Base-by-base conservation (phyloP, 1,140 invertebrate species). In the Bombus fervidus region DNA sequence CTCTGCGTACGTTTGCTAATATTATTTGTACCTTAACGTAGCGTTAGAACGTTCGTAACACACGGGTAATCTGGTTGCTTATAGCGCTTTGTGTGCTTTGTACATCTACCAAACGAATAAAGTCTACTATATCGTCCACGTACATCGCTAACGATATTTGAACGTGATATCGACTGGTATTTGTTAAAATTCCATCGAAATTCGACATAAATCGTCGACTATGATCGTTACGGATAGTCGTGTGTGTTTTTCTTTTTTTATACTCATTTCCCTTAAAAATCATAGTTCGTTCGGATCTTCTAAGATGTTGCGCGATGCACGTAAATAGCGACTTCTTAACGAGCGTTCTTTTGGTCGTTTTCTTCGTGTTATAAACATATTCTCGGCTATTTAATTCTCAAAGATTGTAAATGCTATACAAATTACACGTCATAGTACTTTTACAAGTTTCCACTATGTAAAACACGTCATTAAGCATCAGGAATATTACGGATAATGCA, bases 131-230 rank as follows among this genome's bases (percentile, higher is more conserved):
- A 15, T 5, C n/a, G n/a, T 31, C 0, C 18, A 34, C 8, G 8
- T 34, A 34, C 39, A 22, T 28, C 4, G 57, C 22, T 74, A 64
- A 62, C 28, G 80, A 73, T 73, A 81, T 62, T 81, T 34, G 12
- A 81, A 57, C 68, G 31, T 1, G 18, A 53, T 22, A 22, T 53
- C 47, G 47, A 18, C 1, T 0, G 47, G 18, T 53, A 22, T 22
- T 53, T 22, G 68, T 3, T 8, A 43, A 68, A 28, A 43, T 39
- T 62, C 43, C 39, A 28, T 73, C 69, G n/a, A 62, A 39, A 1
- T 28, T 37, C 6, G 22, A n/a, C 22, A 73, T 37, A 37, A 73
- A 47, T 81, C 69, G 62, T 39, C 43, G 43, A 28, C 3, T 8
- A 12, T 59, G 28, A 37, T 31, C 9, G 69, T 31, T 34, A 43